A percentile compares a stretch with the other conserved stretches of the same genome.
Evolutionary conservation across 2,797 vertebrate species (phyloP).

Genomic region (Gymnothorax reevesii): DNA sequence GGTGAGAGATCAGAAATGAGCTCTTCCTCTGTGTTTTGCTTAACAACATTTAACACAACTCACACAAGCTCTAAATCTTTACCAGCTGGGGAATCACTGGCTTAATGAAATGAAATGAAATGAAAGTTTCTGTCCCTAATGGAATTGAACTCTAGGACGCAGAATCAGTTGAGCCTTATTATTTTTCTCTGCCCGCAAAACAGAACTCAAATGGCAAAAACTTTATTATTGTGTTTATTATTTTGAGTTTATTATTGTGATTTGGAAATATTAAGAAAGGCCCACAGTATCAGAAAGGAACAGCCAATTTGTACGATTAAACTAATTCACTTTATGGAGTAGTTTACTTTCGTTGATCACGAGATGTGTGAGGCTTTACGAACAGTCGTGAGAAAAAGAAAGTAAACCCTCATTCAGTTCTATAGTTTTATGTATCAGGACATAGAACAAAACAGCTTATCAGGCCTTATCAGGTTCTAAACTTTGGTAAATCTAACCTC

Average conservation of each 20-base stretch:
- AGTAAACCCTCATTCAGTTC: too few relatives aligned
- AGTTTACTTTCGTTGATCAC: background rate
- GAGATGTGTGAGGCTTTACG: background rate
- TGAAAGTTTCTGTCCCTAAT: background rate
- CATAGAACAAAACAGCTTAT: too few relatives aligned
- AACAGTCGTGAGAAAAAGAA: too few relatives aligned
- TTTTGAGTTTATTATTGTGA: background rate
- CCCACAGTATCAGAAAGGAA: background rate
- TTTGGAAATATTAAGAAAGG: too few relatives aligned
- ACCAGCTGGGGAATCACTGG: background rate
- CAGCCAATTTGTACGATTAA: background rate
- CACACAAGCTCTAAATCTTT: slow-evolving; percentile 14
- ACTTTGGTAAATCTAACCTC: too few relatives aligned
- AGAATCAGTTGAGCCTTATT: background rate
- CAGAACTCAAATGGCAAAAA: background rate
- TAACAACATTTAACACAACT: slow-evolving; percentile 3
- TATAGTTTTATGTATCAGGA: too few relatives aligned
- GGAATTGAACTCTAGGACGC: background rate
- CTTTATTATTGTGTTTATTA: background rate
- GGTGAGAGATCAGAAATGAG: slow-evolving; percentile 29
- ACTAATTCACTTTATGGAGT: background rate
- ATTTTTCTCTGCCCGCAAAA: background rate
- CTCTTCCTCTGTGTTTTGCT: background rate
- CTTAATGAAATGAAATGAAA: slow-evolving; percentile 1
- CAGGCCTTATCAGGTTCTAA: too few relatives aligned